Evolutionary conservation across 2,113 vertebrate species (phyloP), one percentile per base, ranked within the genome.

Genomic region (Bambusicola thoracicus): DNA sequence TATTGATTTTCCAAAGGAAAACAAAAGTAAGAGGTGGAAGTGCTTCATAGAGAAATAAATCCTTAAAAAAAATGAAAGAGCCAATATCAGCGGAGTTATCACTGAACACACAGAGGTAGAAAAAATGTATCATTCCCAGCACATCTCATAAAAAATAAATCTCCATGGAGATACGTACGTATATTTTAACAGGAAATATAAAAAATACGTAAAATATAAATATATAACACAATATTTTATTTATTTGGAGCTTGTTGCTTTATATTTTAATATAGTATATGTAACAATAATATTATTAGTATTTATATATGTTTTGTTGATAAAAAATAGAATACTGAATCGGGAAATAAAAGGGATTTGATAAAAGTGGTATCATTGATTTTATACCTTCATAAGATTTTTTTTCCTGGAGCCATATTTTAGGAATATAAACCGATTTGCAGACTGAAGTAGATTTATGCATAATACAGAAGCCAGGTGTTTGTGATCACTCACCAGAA

Each of bases 1-100:
- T 44, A 92, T 59, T 66, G 30, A 79, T 90, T 94, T 89, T 59
- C 30, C 78, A 67, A 90, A 89, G 48, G 29, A 78, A 91, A 87
- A 92, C 22, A 82, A 59, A 93, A 91, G 24, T 51, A 65, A 85
- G 67, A 76, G 4, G 63, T 90, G 36, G 32, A 66, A 75, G 24
- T 58, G 11, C 10, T 81, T 81, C n/a, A 51, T 1, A 72, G 34
- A 4, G 1, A 87, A 87, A 80, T 69, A 93, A 95, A 79, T 88
- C 20, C 20, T 81, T 59, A 8, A 12, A 61, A 82, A 74, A 86
- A 81, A 46, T 18, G 13, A 41, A 85, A 75, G 13, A 74, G 8
- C 11, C 15, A 10, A 18, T 55, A 77, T 48, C 44, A 82, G 51
- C 1, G 3, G 36, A 70, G 38, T 61, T 87, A 46, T 62, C 24